These are phyloP conservation scores for Chrosomus eos DNA, from an alignment of 2,797 vertebrate genomes.

Conservation along the genomic window DNA sequence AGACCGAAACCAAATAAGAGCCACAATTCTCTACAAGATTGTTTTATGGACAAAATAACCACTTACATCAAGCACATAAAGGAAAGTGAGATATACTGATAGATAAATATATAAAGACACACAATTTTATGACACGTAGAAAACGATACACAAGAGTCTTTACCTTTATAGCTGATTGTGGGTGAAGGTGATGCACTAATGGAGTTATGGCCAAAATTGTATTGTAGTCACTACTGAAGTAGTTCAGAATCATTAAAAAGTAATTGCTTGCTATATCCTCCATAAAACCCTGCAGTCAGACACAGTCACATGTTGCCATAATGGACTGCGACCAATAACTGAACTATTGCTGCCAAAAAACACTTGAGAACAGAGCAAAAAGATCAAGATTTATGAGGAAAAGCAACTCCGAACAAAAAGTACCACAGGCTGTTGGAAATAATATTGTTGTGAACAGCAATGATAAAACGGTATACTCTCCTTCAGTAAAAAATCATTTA, in stretches of 20 bases:
- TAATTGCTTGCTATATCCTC: constrained; percentile 16
- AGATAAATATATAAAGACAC: neutral
- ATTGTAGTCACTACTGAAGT: constrained; percentile 16
- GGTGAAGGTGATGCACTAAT: constrained; percentile 8
- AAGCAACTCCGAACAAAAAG: neutral
- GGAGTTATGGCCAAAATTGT: neutral
- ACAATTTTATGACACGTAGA: neutral
- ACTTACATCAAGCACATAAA: constrained; percentile 5
- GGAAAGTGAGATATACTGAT: neutral
- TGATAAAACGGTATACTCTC: neutral
- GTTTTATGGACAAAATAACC: constrained; percentile 43
- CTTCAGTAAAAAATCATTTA: neutral
- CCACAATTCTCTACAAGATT: constrained; percentile 41
- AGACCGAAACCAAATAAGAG: constrained; percentile 18
- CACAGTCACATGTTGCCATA: neutral
- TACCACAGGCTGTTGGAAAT: neutral
- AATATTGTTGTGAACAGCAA: neutral
- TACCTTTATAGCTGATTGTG: neutral
- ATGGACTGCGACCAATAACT: constrained; percentile 31
- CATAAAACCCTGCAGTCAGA: constrained; percentile 28
- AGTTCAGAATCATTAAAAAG: constrained; percentile 37
- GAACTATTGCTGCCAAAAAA: constrained; percentile 10
- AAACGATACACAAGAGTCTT: neutral
- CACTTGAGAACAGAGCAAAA: constrained; percentile 6
- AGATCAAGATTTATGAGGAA: constrained; percentile 5